Evolutionary conservation across 2,797 vertebrate genomes (phyloP).

Genomic region (Nasua narica): DNA sequence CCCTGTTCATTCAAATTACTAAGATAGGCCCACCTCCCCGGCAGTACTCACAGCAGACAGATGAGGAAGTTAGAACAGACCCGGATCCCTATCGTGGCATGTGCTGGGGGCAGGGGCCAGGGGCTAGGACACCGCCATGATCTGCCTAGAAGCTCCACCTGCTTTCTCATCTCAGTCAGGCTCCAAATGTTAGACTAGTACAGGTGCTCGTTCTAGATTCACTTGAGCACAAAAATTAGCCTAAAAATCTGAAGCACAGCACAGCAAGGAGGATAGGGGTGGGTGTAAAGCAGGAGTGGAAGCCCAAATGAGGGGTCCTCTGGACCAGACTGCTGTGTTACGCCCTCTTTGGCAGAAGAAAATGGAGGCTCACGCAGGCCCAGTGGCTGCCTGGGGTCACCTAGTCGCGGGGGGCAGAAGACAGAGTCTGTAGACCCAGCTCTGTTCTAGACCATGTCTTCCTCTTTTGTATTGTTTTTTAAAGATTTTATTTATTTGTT

Average conservation of each 20-base stretch:
- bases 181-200: background rate
- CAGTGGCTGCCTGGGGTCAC: background rate
- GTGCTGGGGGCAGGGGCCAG: background rate
- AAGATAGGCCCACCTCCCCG: background rate
- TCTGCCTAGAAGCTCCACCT: background rate
- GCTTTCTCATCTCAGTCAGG: background rate
- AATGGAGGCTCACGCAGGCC: background rate
- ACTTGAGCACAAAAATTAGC: background rate
- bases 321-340: background rate
- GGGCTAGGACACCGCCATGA: accelerated
- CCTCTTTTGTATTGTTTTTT: background rate
- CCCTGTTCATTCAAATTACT: background rate
- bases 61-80: background rate
- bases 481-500: too few relatives aligned
- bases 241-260: background rate
- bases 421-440: background rate
- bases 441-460: background rate
- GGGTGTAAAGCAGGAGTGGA: background rate
- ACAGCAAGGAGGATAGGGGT: background rate
- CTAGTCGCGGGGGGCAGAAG: background rate
- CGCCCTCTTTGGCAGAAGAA: background rate
- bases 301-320: background rate
- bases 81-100: background rate
- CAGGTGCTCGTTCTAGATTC: background rate
- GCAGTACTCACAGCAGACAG: background rate